Percentiles rank a stretch among this genome's conserved stretches.
These are phyloP conservation scores for Thaleichthys pacificus DNA, from an alignment of 2,797 vertebrate species.

Conservation along the genomic window DNA sequence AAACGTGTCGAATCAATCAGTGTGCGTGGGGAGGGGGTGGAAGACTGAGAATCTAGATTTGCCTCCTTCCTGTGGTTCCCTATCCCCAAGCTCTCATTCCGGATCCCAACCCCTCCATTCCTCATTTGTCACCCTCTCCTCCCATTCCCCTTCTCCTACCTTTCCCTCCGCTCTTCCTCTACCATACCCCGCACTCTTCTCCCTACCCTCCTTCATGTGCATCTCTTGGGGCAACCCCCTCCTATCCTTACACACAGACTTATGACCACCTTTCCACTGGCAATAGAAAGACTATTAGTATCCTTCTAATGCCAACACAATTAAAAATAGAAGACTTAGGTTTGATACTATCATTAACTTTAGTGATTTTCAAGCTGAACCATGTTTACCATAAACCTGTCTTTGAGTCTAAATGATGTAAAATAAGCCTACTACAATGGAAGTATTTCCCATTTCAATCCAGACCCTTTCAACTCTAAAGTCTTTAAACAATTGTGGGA, in stretches of 20 bases:
- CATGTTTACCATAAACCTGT: too few relatives aligned
- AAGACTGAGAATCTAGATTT: conserved; percentile 22
- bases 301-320: too few relatives aligned
- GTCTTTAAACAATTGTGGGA: conserved; percentile 24
- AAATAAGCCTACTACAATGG: too few relatives aligned
- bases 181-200: neutral
- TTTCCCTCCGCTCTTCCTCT: neutral
- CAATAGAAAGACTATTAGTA: neutral
- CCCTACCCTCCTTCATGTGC: neutral
- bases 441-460: too few relatives aligned
- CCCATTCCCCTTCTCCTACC: neutral
- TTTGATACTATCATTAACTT: too few relatives aligned
- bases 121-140: neutral
- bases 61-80: conserved; percentile 26
- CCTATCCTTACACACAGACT: conserved; percentile 36
- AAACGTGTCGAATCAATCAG: conserved; percentile 45
- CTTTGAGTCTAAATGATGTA: neutral
- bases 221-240: conserved; percentile 39
- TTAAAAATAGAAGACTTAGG: too few relatives aligned
- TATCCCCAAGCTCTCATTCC: neutral
- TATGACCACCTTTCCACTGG: conserved; percentile 36
- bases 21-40: conserved; percentile 23
- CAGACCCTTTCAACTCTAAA: conserved; percentile 38
- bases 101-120: neutral
- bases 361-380: too few relatives aligned